Base-by-base conservation (phyloP, 2,888 invertebrate genomes). In the Hetaerina titia region DNA sequence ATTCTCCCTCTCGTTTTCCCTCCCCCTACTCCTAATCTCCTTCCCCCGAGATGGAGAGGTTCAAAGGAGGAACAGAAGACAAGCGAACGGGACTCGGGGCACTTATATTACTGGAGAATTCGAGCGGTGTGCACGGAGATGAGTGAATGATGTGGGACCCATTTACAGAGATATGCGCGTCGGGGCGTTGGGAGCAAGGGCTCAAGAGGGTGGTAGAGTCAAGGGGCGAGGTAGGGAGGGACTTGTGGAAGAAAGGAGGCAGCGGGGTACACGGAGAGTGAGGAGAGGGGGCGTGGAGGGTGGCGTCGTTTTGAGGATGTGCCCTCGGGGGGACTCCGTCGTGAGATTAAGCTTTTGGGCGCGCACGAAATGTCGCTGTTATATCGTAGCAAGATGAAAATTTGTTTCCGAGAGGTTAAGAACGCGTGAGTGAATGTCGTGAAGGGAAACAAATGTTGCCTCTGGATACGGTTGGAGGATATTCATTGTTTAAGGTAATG, bases 81-180 rank as follows among this genome's bases (percentile, higher is more conserved):
- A 45, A 31, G 89, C n/a, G 57, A 19, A 58, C 22, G 57, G 22
- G 88, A 56, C 56, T 56, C 17, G 63, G 25, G 63, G 11, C 58
- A 15, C 45, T 63, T 31, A 22, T 63, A 90, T 64, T 90, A 63
- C 19, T 63, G 25, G 63, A 31, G 63, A 60, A 90, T 90, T 25
- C 63, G 89, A 45, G 45, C 56, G 15, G 25, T 60, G 90, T 58
- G 25, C 60, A n/a, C 90, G 90, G 90, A 74, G 92, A 92, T 92
- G 92, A 92, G 92, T 69, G 69, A 74, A 81, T 31, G 81, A 81
- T 81, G 81, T 92, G 25, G 92, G 92, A 74, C 56, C 56, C 74
- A 92, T 74, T 64, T 69, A 64, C 64, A 5, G 64, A 64, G 31
- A 64, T 19, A 64, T 64, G 45, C 13, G 87, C 87, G 87, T 45